These are phyloP conservation scores for Sicus ferrugineus DNA, from an alignment of 2,888 invertebrate species.

Conservation along the genomic window DNA sequence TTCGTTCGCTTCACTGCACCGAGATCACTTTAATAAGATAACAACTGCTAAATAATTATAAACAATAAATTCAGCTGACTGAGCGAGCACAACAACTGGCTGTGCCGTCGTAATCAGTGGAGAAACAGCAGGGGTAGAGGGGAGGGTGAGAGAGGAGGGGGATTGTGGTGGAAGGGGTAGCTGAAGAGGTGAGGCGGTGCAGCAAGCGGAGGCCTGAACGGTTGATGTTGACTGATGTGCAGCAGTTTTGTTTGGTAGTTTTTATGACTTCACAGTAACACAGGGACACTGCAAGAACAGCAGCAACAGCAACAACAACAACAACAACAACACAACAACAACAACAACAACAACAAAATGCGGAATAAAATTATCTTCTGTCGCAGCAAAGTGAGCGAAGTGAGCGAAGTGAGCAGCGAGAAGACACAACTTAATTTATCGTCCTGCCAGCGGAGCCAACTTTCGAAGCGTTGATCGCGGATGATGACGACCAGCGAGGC, in stretches of 20 bases:
- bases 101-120: no score
- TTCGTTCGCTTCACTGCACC: neutral
- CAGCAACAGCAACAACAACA: neutral
- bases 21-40: constrained; percentile 25
- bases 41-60: constrained; percentile 25
- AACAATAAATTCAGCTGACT: constrained; percentile 22
- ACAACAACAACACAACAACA: neutral
- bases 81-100: neutral
- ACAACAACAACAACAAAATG: neutral
- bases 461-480: neutral
- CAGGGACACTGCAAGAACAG: no score
- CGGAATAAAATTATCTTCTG: neutral
- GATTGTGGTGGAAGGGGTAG: neutral
- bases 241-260: neutral
- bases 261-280: neutral
- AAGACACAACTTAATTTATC: neutral
- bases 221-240: neutral
- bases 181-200: neutral
- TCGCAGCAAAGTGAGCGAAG: no score
- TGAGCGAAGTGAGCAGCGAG: neutral
- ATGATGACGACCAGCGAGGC: neutral
- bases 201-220: neutral
- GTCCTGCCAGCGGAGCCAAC: neutral
- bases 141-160: neutral
- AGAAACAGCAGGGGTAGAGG: neutral